Evolutionary conservation across 2,888 invertebrate genomes (phyloP).

Genomic region (Cheilosia impressa): DNA sequence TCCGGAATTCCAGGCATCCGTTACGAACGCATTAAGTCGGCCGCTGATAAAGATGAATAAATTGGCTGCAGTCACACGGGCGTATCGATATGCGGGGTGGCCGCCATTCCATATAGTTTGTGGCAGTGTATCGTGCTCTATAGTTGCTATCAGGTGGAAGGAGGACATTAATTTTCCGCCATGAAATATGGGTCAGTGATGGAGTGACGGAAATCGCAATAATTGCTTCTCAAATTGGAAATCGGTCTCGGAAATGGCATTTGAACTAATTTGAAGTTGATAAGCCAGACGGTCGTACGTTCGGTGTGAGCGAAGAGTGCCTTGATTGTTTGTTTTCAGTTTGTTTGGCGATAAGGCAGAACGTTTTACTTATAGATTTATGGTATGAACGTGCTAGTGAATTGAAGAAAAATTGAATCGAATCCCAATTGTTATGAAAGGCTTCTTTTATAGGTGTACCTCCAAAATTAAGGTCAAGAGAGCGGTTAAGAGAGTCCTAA

Average conservation of each 20-base stretch:
- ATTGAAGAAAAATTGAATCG: too few species aligned
- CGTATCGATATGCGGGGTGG: not conserved
- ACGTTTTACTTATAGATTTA: too few species aligned
- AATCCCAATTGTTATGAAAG: too few species aligned
- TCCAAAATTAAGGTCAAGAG: too few species aligned
- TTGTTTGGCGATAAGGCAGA: too few species aligned
- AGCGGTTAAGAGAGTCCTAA: too few species aligned
- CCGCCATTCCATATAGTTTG: not conserved
- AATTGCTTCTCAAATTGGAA: slow-evolving; percentile 59
- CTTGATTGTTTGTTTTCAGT: too few species aligned
- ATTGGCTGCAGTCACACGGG: slow-evolving; percentile 7
- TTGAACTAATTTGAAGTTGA: slow-evolving; percentile 29
- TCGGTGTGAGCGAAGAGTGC: not conserved
- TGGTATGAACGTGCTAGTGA: too few species aligned
- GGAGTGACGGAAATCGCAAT: slow-evolving; percentile 70
- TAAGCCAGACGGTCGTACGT: not conserved
- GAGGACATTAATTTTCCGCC: slow-evolving; percentile 29
- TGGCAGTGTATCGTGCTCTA: too few species aligned
- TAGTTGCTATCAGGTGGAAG: slow-evolving; percentile 58
- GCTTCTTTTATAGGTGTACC: too few species aligned
- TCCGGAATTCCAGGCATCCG: slow-evolving; percentile 55
- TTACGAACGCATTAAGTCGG: slow-evolving; percentile 53
- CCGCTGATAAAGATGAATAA: slow-evolving; percentile 65
- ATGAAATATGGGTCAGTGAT: slow-evolving; percentile 67
- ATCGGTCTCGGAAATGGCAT: slow-evolving; percentile 17